phyloP scores from a whole-genome alignment of 2,888 invertebrate species.

The Polydrusus cervinus region DNA sequence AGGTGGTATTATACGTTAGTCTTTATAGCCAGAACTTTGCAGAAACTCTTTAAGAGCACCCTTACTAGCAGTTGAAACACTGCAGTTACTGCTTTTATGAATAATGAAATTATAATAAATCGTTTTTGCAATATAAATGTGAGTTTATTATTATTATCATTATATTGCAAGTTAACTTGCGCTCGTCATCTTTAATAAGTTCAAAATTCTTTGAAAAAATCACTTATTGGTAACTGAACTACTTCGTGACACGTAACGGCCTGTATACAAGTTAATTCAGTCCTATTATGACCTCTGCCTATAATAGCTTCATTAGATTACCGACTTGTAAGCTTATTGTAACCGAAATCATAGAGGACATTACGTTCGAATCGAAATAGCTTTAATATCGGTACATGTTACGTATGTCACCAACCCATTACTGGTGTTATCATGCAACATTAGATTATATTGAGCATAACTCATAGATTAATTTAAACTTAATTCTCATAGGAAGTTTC shows the following conservation, averaged over 20 bases:
- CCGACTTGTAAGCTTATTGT: too few species aligned
- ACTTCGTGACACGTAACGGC: constrained; percentile 1
- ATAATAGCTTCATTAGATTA: constrained; percentile 31
- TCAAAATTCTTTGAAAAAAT: too few species aligned
- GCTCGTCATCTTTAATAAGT: too few species aligned
- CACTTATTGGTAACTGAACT: neutral
- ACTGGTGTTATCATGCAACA: constrained; percentile 13
- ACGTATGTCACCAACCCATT: constrained; percentile 40
- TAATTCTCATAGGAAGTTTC: neutral
- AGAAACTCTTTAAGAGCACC: too few species aligned
- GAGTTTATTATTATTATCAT: too few species aligned
- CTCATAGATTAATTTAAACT: neutral
- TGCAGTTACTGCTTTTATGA: too few species aligned
- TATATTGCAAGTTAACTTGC: too few species aligned
- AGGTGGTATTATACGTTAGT: too few species aligned
- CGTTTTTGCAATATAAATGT: too few species aligned
- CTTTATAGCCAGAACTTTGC: too few species aligned
- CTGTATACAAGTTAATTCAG: constrained; percentile 6
- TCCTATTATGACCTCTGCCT: constrained; percentile 7
- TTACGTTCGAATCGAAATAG: constrained; percentile 30
- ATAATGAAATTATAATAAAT: too few species aligned
- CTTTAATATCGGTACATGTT: constrained; percentile 42
- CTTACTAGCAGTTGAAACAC: too few species aligned
- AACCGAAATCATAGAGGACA: constrained; percentile 23
- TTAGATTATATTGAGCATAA: neutral